Conservation (phyloP, 2,113 vertebrate species). For the Equus quagga region DNA sequence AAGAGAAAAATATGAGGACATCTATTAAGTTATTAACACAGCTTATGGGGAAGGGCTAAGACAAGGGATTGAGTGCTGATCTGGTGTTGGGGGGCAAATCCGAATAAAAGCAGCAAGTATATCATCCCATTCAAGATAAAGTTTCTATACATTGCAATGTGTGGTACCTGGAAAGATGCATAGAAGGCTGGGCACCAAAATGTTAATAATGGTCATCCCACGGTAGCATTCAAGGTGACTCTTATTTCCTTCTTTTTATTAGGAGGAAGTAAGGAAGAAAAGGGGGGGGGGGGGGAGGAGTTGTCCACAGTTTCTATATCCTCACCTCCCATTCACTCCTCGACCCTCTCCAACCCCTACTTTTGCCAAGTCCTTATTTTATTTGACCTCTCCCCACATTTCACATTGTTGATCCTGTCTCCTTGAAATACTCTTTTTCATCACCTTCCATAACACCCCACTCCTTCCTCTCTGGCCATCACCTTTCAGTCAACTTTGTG, state of each 20-base stretch:
- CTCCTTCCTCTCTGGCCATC: neutral
- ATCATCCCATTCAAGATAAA: neutral
- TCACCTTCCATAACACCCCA: neutral
- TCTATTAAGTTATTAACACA: neutral
- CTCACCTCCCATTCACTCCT: neutral
- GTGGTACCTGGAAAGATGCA: neutral
- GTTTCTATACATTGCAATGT: neutral
- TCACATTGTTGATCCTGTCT: neutral
- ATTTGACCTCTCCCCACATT: neutral
- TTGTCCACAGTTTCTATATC: neutral
- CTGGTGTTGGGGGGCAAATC: neutral
- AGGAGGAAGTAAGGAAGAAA: neutral
- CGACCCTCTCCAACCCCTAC: neutral
- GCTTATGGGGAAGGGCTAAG: neutral
- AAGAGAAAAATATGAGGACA: neutral
- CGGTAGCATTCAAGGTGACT: neutral
- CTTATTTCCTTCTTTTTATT: neutral
- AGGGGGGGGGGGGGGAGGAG: neutral
- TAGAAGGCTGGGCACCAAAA: neutral
- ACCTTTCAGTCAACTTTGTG: neutral
- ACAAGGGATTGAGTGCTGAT: neutral
- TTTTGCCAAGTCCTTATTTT: neutral
- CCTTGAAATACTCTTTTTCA: neutral
- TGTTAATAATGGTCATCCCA: neutral
- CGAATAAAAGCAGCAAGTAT: neutral